phyloP scores from a whole-genome alignment of 2,113 vertebrate species.

The Cariama cristata region DNA sequence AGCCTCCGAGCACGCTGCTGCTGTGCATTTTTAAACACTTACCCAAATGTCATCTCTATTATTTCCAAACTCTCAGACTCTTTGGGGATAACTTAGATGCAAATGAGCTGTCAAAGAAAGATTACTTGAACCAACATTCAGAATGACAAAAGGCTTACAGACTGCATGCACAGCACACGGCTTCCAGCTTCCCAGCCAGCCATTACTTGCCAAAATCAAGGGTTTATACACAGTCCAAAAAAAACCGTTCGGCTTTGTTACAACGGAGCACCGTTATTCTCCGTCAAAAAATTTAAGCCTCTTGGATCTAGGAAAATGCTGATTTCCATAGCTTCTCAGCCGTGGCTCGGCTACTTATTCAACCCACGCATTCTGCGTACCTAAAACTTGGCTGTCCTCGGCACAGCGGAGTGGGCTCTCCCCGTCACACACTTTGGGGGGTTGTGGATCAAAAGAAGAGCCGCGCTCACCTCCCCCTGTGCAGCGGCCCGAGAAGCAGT shows the following conservation, averaged over 20 bases:
- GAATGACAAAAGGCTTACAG: constrained; percentile 59
- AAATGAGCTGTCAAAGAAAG: constrained; percentile 64
- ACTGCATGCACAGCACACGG: neutral
- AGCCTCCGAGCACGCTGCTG: constrained; percentile 45
- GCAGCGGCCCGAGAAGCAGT: neutral
- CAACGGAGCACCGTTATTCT: neutral
- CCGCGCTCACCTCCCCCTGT: neutral
- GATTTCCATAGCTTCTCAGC: neutral
- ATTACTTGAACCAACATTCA: constrained; percentile 65
- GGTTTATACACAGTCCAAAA: neutral
- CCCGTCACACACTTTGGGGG: neutral
- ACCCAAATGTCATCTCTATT: constrained; percentile 54
- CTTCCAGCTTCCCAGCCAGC: constrained; percentile 40
- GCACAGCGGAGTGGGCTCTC: neutral
- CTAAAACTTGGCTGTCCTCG: neutral
- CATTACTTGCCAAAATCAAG: constrained; percentile 32
- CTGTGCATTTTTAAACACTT: constrained; percentile 60
- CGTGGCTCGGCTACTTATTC: neutral
- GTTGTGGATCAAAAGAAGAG: neutral
- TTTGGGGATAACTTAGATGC: constrained; percentile 50
- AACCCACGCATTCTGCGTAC: neutral
- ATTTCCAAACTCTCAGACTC: constrained; percentile 40
- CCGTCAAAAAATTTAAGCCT: neutral
- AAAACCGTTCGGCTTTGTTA: neutral
- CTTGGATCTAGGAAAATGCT: neutral